Base-by-base conservation (phyloP, 2,797 vertebrate genomes). In the Triplophysa bombifrons region DNA sequence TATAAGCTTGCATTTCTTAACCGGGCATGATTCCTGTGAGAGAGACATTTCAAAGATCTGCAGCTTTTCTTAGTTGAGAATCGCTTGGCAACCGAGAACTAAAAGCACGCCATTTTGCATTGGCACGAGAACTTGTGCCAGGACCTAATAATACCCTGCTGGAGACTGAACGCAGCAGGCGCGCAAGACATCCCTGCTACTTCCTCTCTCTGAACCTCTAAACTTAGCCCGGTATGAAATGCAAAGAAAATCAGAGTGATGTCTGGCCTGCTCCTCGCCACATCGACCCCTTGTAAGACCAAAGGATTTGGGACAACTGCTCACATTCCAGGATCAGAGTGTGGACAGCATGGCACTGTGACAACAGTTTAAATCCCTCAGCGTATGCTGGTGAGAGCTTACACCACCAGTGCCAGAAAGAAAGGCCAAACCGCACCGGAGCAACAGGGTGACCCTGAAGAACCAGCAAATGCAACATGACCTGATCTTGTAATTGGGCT, bases 261-360 rank as follows among this genome's bases (percentile, higher is more conserved):
- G 72, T 83, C 74, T 84, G 86, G 83, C 84, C 83, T 86, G 82
- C 74, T 83, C 83, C 78, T 74, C 84, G 87, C 86, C 86, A 74
- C 61, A 83, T 88, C 87, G 88, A 85, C 74, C 85, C 85, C 85
- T 88, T 89, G 80, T 84, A 88, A 86, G 84, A 83, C 82, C 72
- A 80, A 76, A 86, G 87, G 87, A 87, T 87, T 84, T 84, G 84
- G 74, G 88, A 91, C 91, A 91, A 90, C 88, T 89, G 90, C 79
- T 89, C 51, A 64, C 86, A 87, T 89, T 89, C 85, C 78, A 38
- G 74, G 55, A 85, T 84, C 80, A 84, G 74, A 80, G 74, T 60
- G 60, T 34, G 72, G 82, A 88, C 74, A 71, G 80, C 70, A 73
- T 34, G 77, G 78, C 84, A 79, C 76, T 80, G 61, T 77, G 88